phyloP scores from a whole-genome alignment of 1,140 invertebrate species.

The Micrasema minimum region DNA sequence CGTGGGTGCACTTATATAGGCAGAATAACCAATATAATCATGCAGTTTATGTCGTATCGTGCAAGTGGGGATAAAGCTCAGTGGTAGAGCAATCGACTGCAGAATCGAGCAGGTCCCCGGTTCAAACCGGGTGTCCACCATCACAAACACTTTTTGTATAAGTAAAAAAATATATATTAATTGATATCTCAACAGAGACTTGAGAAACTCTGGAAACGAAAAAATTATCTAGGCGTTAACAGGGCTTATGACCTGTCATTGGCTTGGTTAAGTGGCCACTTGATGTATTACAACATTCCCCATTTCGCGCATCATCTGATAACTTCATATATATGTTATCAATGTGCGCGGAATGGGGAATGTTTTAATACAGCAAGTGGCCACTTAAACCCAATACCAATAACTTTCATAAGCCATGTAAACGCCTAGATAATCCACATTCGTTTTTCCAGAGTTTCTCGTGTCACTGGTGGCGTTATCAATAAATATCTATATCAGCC shows the following conservation, averaged over 20 bases:
- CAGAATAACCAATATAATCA: not conserved
- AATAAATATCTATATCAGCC: too few relatives aligned
- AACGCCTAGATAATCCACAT: too few relatives aligned
- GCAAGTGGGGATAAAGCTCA: conserved; percentile 83
- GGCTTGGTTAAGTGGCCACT: too few relatives aligned
- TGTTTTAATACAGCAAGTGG: too few relatives aligned
- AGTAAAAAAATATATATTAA: not conserved
- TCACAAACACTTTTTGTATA: conserved; percentile 54
- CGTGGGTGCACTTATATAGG: not conserved
- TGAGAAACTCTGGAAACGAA: not conserved
- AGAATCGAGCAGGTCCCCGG: conserved; percentile 94
- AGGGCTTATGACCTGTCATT: too few relatives aligned
- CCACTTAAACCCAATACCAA: too few relatives aligned
- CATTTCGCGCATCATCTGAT: too few relatives aligned
- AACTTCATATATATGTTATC: too few relatives aligned
- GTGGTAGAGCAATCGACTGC: conserved; percentile 94
- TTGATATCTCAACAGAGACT: not conserved
- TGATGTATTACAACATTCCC: too few relatives aligned
- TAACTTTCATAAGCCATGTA: too few relatives aligned
- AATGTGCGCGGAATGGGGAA: not conserved
- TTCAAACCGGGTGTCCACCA: conserved; percentile 94
- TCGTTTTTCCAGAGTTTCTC: too few relatives aligned
- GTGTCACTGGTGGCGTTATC: not conserved
- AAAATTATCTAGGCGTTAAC: too few relatives aligned
- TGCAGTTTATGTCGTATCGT: not conserved